Percentiles rank a stretch among this genome's conserved stretches.
These are phyloP conservation scores for Pharmacophagus antenor DNA, from an alignment of 2,888 invertebrate genomes.

Conservation along the genomic window DNA sequence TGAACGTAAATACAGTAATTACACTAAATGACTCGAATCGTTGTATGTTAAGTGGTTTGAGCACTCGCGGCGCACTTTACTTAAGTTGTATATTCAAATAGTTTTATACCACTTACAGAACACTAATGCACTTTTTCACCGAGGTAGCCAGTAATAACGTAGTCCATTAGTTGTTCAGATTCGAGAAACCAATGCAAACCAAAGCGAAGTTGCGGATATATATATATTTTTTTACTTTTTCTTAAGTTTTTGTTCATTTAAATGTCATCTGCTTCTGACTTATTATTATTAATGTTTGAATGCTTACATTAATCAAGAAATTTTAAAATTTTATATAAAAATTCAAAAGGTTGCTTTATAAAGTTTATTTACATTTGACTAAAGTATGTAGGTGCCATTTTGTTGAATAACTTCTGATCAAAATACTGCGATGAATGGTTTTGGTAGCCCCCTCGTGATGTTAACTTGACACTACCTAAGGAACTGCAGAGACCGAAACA, in stretches of 20 bases:
- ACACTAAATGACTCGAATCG: constrained; percentile 68
- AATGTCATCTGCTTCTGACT: neutral
- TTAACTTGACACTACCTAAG: too few species aligned
- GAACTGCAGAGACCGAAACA: too few species aligned
- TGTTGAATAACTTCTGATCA: too few species aligned
- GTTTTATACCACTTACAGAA: constrained; percentile 72
- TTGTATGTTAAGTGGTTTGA: constrained; percentile 67
- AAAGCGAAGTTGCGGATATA: neutral
- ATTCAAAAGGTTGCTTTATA: too few species aligned
- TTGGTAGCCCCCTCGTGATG: too few species aligned
- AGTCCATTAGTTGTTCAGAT: constrained; percentile 69
- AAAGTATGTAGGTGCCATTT: too few species aligned
- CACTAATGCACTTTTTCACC: constrained; percentile 77
- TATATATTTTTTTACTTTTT: neutral
- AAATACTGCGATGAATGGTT: too few species aligned
- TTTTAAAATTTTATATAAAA: too few species aligned
- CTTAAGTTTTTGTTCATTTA: neutral
- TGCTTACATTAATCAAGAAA: neutral
- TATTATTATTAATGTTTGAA: neutral
- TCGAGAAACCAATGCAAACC: constrained; percentile 44
- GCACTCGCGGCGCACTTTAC: constrained; percentile 70
- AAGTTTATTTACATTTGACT: too few species aligned
- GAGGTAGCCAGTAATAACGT: constrained; percentile 69
- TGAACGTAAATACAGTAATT: constrained; percentile 59
- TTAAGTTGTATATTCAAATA: constrained; percentile 76